Conservation (phyloP, 2,797 vertebrate species). For the Danio aesculapii region DNA sequence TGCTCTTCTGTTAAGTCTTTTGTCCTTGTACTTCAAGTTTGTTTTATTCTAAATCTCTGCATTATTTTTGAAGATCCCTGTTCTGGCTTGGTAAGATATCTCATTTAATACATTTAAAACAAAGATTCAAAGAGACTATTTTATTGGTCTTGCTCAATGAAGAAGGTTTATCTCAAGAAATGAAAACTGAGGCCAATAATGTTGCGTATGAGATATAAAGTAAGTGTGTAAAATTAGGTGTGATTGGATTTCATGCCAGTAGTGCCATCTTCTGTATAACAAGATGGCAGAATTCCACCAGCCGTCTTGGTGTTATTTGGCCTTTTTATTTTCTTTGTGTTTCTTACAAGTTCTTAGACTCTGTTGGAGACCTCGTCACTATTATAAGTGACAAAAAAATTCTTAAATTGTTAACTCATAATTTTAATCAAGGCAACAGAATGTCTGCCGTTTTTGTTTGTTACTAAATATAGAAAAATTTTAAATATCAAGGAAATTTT, state of each 20-base stretch:
- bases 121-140: background rate
- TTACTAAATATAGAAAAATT: no score
- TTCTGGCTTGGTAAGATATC: background rate
- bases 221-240: slow-evolving; percentile 4
- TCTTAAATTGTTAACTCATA: background rate
- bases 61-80: background rate
- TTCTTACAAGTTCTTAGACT: no score
- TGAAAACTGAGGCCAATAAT: background rate
- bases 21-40: background rate
- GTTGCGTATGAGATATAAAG: slow-evolving; percentile 9
- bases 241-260: background rate
- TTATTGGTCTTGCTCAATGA: background rate
- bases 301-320: background rate
- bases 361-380: background rate
- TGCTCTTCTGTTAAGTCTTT: background rate
- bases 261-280: background rate
- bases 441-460: no score
- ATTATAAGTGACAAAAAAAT: background rate
- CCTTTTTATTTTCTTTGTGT: background rate
- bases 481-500: no score
- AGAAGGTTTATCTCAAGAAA: background rate
- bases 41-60: background rate
- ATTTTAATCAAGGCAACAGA: background rate
- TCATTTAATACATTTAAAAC: background rate
- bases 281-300: background rate